These are phyloP conservation scores for Eurosta solidaginis DNA, from an alignment of 1,140 invertebrate genomes.

Conservation along the genomic window DNA sequence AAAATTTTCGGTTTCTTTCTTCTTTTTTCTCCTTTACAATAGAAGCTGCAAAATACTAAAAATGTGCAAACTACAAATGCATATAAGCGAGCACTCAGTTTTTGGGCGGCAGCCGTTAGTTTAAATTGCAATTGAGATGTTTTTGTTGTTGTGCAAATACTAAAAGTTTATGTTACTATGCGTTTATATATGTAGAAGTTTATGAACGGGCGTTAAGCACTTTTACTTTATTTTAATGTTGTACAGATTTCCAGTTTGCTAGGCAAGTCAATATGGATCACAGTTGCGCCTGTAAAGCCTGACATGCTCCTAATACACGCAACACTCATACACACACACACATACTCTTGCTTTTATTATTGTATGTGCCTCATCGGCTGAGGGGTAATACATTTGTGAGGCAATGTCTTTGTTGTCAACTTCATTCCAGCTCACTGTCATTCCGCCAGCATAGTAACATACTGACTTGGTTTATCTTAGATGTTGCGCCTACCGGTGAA, in stretches of 20 bases:
- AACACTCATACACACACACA: not conserved
- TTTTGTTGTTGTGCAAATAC: not conserved
- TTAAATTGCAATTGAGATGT: not conserved
- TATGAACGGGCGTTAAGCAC: not conserved
- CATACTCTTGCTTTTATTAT: not conserved
- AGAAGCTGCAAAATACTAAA: not conserved
- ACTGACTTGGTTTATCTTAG: not conserved
- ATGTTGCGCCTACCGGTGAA: not conserved
- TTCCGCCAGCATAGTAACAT: not conserved
- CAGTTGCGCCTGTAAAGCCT: not conserved
- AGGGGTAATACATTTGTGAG: not conserved
- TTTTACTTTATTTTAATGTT: not conserved
- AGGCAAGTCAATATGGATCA: conserved; percentile 18
- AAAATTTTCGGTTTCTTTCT: no score
- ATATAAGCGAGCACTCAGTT: no score
- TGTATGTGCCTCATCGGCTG: not conserved
- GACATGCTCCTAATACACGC: no score
- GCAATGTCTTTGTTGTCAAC: not conserved
- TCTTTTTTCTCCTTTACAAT: not conserved
- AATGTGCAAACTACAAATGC: not conserved
- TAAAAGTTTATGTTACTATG: not conserved
- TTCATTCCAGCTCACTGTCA: not conserved
- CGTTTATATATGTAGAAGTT: no score
- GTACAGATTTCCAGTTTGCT: not conserved
- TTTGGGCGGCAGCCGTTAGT: not conserved